Evolutionary conservation across 2,888 invertebrate genomes (phyloP).

Genomic region (Sinhomidia bicolor): DNA sequence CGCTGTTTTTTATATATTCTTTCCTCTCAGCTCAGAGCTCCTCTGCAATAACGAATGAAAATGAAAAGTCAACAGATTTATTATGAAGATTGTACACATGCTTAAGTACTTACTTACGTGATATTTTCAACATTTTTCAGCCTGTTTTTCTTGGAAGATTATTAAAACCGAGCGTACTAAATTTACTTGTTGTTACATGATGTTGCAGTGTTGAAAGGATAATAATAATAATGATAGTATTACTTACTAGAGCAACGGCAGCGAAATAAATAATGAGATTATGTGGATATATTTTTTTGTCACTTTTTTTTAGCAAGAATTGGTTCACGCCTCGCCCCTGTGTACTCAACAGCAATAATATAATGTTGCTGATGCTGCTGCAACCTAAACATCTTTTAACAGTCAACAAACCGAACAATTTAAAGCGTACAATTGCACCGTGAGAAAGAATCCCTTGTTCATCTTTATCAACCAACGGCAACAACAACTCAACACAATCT

Average conservation of each 20-base stretch:
- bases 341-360: background rate
- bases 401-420: background rate
- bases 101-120: background rate
- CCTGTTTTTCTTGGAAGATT: background rate
- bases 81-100: background rate
- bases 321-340: constrained; percentile 40
- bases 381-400: background rate
- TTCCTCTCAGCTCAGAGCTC: background rate
- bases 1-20: background rate
- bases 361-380: too few relatives aligned
- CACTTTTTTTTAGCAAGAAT: constrained; percentile 18
- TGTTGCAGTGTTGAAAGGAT: background rate
- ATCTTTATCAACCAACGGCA: background rate
- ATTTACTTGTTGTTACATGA: too few relatives aligned
- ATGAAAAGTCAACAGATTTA: constrained; percentile 10
- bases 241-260: background rate
- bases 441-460: constrained; percentile 36
- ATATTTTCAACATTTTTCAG: background rate
- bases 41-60: background rate
- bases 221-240: background rate
- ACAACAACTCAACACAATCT: background rate
- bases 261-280: background rate
- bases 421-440: constrained; percentile 24
- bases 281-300: constrained; percentile 7
- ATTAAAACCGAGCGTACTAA: too few relatives aligned